Percentiles rank a stretch among this genome's conserved stretches.
phyloP scores from a whole-genome alignment of 2,113 vertebrate genomes.

The Fregata magnificens region DNA sequence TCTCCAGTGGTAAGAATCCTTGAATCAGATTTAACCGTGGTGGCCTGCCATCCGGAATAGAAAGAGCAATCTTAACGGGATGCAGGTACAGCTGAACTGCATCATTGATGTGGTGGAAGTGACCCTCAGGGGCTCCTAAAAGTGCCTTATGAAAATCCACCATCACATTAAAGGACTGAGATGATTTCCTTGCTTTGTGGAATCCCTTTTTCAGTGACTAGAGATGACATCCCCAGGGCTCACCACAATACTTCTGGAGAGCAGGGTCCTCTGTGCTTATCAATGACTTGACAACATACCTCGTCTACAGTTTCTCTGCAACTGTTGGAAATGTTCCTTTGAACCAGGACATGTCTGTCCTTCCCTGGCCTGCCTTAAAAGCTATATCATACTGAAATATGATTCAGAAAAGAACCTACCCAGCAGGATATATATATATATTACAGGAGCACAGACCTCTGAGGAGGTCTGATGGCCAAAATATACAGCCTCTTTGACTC shows the following conservation, averaged over 20 bases:
- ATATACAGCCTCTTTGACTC: accelerated
- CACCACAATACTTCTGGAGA: not conserved
- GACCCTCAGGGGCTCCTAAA: not conserved
- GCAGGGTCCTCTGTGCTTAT: not conserved
- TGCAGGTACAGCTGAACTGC: slow-evolving; percentile 22
- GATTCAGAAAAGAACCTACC: not conserved
- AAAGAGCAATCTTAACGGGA: not conserved
- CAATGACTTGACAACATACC: not conserved
- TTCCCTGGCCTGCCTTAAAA: not conserved
- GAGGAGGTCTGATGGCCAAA: not conserved
- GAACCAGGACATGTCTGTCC: not conserved
- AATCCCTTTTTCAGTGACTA: not conserved
- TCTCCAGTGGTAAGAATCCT: not conserved
- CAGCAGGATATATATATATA: not conserved
- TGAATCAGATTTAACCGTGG: not conserved
- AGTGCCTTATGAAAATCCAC: not conserved
- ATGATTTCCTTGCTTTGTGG: not conserved
- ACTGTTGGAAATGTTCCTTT: not conserved
- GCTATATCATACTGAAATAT: not conserved
- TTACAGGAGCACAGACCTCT: not conserved
- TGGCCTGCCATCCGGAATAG: not conserved
- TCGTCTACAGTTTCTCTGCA: not conserved
- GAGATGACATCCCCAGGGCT: not conserved
- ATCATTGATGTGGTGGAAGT: not conserved
- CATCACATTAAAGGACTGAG: not conserved